A percentile compares a stretch with the other conserved stretches of the same genome.
Evolutionary conservation across 23 tunicate genomes (phyloP).

Genomic region (Trididemnum miniatum): DNA sequence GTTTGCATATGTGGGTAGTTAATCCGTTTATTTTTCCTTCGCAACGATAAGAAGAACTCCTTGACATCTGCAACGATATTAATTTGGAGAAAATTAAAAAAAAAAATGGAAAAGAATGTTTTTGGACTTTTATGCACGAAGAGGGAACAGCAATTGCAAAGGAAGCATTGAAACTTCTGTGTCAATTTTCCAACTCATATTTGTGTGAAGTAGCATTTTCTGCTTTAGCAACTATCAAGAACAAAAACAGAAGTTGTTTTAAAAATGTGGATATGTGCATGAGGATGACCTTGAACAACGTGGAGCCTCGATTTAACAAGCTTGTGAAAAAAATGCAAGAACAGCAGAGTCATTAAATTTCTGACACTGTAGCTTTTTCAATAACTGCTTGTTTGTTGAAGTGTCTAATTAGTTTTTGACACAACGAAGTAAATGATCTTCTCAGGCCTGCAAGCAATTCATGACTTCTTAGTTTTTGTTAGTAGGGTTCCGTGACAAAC

Average conservation of each 20-base stretch:
- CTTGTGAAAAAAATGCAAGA: constrained; percentile 38
- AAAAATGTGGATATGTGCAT: constrained; percentile 49
- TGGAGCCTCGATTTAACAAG: constrained; percentile 42
- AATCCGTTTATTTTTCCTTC: constrained; percentile 23
- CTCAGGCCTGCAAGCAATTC: too few relatives aligned
- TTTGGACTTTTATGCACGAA: constrained; percentile 15
- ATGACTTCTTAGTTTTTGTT: too few relatives aligned
- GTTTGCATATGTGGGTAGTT: constrained; percentile 30
- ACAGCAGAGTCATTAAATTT: constrained; percentile 36
- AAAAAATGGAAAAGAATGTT: constrained; percentile 37
- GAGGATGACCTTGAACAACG: constrained; percentile 47
- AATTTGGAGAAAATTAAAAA: constrained; percentile 31
- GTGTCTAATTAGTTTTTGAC: too few relatives aligned
- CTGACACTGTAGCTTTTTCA: too few relatives aligned
- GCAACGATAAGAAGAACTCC: constrained; percentile 24
- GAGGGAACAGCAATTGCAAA: constrained; percentile 29
- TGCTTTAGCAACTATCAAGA: constrained; percentile 43
- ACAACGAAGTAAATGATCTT: too few relatives aligned
- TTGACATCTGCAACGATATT: constrained; percentile 33
- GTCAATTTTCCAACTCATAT: constrained; percentile 54
- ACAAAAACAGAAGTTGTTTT: constrained; percentile 56
- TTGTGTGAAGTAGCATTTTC: constrained; percentile 68
- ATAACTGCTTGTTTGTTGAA: too few relatives aligned
- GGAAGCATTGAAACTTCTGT: constrained; percentile 40
- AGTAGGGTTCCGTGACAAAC: too few relatives aligned